A percentile compares a stretch with the other conserved stretches of the same genome.
Evolutionary conservation across 92 coral and sea anemone genomes (phyloP).

Genomic region (Phymanthus crucifer): DNA sequence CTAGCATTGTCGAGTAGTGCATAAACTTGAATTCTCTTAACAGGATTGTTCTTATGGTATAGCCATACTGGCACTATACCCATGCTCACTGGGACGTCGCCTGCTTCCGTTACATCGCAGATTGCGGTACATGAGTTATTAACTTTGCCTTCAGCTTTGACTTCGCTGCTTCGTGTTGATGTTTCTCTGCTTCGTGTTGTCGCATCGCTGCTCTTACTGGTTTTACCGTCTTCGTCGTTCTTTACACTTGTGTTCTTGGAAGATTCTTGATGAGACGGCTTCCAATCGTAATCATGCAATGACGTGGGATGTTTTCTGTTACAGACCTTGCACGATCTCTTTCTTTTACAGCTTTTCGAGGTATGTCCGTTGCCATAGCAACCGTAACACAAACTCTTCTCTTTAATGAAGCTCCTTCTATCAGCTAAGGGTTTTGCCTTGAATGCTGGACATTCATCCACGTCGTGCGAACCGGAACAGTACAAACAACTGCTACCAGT

Average conservation of each 20-base stretch:
- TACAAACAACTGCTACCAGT: not conserved
- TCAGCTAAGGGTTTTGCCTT: conserved; percentile 39
- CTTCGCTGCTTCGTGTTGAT: too few relatives aligned
- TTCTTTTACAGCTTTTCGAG: conserved; percentile 43
- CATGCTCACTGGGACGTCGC: not conserved
- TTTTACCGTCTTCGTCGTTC: too few relatives aligned
- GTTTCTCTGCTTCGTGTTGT: too few relatives aligned
- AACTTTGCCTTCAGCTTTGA: too few relatives aligned
- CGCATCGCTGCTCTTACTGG: too few relatives aligned
- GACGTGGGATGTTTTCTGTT: conserved; percentile 56
- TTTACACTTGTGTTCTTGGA: too few relatives aligned
- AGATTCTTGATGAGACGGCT: too few relatives aligned
- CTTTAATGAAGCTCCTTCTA: conserved; percentile 41
- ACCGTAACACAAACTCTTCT: conserved; percentile 46
- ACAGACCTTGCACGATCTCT: conserved; percentile 42
- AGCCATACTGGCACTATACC: not conserved
- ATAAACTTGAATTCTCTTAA: not conserved
- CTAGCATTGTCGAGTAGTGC: not conserved
- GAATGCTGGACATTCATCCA: conserved; percentile 56
- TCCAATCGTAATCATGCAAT: not conserved
- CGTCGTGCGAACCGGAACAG: not conserved
- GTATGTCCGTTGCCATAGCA: conserved; percentile 45
- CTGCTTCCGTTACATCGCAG: too few relatives aligned
- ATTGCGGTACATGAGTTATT: too few relatives aligned
- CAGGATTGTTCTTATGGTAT: not conserved